A percentile compares a stretch with the other conserved stretches of the same genome.
Conservation (phyloP, 2,888 invertebrate genomes). For the Cybosia mesomella region DNA sequence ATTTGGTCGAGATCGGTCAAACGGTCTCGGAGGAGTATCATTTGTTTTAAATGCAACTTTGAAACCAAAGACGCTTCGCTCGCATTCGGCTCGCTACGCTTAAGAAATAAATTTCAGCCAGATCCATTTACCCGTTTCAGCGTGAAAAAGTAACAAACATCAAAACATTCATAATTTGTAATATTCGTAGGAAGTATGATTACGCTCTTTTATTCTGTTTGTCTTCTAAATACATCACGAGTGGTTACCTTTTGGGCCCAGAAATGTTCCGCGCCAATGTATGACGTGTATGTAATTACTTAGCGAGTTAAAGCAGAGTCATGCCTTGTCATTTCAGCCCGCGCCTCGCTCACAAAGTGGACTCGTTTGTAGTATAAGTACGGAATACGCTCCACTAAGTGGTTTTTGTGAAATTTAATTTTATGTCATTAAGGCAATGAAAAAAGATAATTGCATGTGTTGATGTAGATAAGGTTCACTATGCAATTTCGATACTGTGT, state of each 20-base stretch:
- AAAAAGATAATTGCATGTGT: slow-evolving; percentile 8
- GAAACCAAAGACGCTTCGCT: too few species aligned
- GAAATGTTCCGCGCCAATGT: slow-evolving; percentile 66
- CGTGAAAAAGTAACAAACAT: too few species aligned
- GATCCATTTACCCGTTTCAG: too few species aligned
- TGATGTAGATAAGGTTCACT: too few species aligned
- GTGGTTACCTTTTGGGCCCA: slow-evolving; percentile 52
- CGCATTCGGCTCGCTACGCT: too few species aligned
- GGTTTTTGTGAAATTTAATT: slow-evolving; percentile 55
- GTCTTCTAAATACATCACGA: slow-evolving; percentile 23
- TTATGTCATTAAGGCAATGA: slow-evolving; percentile 38
- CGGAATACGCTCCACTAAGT: slow-evolving; percentile 58
- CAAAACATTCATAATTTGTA: too few species aligned
- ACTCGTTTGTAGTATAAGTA: slow-evolving; percentile 61
- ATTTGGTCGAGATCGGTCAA: too few species aligned
- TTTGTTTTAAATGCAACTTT: too few species aligned
- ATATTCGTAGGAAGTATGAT: too few species aligned
- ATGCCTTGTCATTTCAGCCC: slow-evolving; percentile 83
- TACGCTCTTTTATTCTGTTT: not conserved
- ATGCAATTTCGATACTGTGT: too few species aligned
- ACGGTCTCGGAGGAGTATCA: too few species aligned
- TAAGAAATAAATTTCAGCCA: too few species aligned
- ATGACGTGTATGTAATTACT: slow-evolving; percentile 85
- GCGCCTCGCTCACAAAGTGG: slow-evolving; percentile 56
- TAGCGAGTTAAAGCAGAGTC: slow-evolving; percentile 77